Evolutionary conservation across 2,888 invertebrate genomes (phyloP).

Genomic region (Yponomeuta cagnagella): DNA sequence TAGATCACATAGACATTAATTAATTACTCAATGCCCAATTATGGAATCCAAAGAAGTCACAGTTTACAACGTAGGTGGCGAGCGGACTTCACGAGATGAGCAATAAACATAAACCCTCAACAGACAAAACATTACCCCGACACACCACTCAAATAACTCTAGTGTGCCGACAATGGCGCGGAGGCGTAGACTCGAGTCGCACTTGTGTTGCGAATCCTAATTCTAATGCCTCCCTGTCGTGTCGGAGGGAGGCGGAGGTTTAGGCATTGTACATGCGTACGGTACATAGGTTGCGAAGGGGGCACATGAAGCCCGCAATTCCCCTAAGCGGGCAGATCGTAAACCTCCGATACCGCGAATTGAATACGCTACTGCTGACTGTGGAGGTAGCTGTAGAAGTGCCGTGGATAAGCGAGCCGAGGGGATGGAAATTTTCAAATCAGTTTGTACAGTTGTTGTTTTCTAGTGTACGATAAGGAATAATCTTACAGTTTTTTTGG

Average conservation of each 20-base stretch:
- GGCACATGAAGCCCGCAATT: conserved; percentile 65
- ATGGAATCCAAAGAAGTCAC: not conserved
- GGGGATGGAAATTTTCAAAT: not conserved
- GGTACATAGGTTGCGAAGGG: conserved; percentile 39
- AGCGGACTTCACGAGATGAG: not conserved
- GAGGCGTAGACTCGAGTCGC: conserved; percentile 7
- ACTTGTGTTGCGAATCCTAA: conserved; percentile 61
- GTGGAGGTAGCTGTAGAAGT: conserved; percentile 1
- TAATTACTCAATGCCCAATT: not conserved
- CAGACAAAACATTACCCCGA: conserved; percentile 6
- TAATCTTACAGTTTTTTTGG: too few relatives aligned
- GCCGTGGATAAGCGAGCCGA: not conserved
- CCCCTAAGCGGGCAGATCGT: conserved; percentile 70
- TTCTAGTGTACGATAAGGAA: too few relatives aligned
- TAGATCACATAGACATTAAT: not conserved
- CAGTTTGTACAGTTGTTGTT: not conserved
- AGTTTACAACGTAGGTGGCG: not conserved
- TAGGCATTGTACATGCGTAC: conserved; percentile 46
- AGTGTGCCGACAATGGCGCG: conserved; percentile 3
- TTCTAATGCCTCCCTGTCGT: conserved; percentile 54
- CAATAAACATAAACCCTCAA: conserved; percentile 5
- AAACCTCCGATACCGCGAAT: conserved; percentile 71
- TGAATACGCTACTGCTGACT: conserved; percentile 43
- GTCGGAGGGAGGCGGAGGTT: conserved; percentile 39
- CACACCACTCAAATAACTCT: conserved; percentile 6